Percentiles rank a stretch among this genome's conserved stretches.
Evolutionary conservation across 92 coral and sea anemone genomes (phyloP).

Genomic region (Zoanthus gigantus): DNA sequence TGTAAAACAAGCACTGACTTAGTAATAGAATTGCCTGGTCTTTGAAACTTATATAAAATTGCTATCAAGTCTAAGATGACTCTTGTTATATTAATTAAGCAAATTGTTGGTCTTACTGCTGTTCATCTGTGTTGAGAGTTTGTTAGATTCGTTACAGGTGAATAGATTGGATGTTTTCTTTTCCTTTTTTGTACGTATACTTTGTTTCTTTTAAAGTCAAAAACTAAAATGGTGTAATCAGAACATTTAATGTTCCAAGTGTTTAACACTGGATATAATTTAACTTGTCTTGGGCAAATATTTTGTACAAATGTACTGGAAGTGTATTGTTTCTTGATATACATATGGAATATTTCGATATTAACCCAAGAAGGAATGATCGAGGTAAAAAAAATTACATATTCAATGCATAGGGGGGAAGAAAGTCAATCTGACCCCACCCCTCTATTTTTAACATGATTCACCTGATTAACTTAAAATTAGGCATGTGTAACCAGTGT

Average conservation of each 20-base stretch:
- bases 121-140: slow-evolving; percentile 13
- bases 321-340: neutral
- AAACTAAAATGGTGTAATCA: neutral
- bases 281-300: neutral
- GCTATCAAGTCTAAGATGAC: too few relatives aligned
- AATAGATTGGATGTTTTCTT: neutral
- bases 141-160: slow-evolving; percentile 7
- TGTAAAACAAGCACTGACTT: too few relatives aligned
- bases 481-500: too few relatives aligned
- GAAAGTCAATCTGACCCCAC: too few relatives aligned
- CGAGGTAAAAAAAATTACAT: too few relatives aligned
- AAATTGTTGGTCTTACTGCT: neutral
- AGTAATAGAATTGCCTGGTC: too few relatives aligned
- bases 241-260: neutral
- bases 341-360: too few relatives aligned
- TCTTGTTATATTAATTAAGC: neutral
- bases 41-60: too few relatives aligned
- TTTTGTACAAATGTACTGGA: neutral
- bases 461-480: too few relatives aligned
- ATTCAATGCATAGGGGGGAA: too few relatives aligned
- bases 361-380: too few relatives aligned
- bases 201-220: neutral
- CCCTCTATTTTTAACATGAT: too few relatives aligned
- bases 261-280: neutral
- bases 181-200: neutral